Evolutionary conservation across 2,888 invertebrate genomes (phyloP), one percentile per base, ranked within the genome.

Genomic region (Drosophila paramelanica): DNA sequence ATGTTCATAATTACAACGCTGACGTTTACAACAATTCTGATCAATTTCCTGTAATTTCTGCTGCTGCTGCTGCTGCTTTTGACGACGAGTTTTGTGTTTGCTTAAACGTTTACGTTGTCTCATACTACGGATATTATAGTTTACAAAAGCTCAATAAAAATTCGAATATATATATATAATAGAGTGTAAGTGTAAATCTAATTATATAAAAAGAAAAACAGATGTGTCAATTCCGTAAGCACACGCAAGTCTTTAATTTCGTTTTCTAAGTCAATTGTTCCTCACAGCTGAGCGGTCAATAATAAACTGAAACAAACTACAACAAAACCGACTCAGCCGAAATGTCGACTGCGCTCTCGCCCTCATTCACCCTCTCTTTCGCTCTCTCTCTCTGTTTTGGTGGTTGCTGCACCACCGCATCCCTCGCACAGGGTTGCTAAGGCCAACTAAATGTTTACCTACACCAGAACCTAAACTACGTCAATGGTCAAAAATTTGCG

Each of bases 1-100:
- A 71, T 74, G 67, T 56, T 82, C 88, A 78, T 85, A 85, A 38
- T 84, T 87, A 47, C 76, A 87, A 50, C 78, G 80, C 67, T 74
- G 80, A 41, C 69, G 67, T 45, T 71, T 65, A 60, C 82, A 87
- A 80, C 84, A 84, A 70, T 80, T 79, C 38, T 57, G 68, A 51
- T 73, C 67, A 66, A 62, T 68, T 68, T 27, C 49, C 41, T 61
- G 50, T 25, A 45, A 25, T 41, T 70, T 60, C 55, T 64, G 58
- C 49, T 73, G 46, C 46, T 45, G 76, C 49, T 64, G 58, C 46
- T 73, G 46, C 46, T 45, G 76, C 49, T 72, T 67, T 45, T 53
- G 64, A 39, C 77, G 74, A 52, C 72, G 77, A 66, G 67, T 67
- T 65, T 71, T 67, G 31, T 71, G 59, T 51, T 73, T 84, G 23